phyloP scores from a whole-genome alignment of 2,797 vertebrate species.

The Halcyon badia region DNA sequence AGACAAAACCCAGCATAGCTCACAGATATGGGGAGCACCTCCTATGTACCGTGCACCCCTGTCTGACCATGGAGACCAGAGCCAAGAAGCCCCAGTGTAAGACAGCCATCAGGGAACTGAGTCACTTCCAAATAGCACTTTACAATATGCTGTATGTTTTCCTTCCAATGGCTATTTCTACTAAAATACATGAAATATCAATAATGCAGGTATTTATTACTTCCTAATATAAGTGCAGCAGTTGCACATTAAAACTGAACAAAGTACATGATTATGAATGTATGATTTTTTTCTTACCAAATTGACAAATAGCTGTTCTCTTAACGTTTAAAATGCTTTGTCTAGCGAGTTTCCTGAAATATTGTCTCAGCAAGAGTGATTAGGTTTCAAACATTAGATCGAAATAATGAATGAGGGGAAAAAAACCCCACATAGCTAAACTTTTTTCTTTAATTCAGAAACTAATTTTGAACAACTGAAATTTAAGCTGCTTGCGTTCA shows the following conservation, averaged over 20 bases:
- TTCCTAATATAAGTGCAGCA: not conserved
- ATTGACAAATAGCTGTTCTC: not conserved
- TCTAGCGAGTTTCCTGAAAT: not conserved
- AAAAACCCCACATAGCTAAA: not conserved
- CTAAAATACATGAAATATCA: not conserved
- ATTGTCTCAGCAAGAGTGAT: not conserved
- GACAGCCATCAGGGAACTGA: not conserved
- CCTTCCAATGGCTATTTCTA: not conserved
- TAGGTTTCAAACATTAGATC: not conserved
- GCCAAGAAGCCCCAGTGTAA: not conserved
- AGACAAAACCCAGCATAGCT: not conserved
- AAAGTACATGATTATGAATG: not conserved
- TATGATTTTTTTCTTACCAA: not conserved
- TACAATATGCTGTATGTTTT: not conserved
- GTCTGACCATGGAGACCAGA: not conserved
- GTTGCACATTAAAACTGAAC: not conserved
- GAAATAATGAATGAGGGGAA: not conserved
- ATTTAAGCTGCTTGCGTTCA: constrained; percentile 31
- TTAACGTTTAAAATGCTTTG: not conserved
- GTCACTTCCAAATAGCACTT: not conserved
- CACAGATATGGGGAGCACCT: not conserved
- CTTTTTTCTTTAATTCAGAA: constrained; percentile 22
- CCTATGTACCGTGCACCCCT: not conserved
- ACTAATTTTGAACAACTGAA: constrained; percentile 59
- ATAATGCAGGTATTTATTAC: not conserved